phyloP scores from a whole-genome alignment of 2,113 vertebrate genomes.

The Himantopus leucocephalus region DNA sequence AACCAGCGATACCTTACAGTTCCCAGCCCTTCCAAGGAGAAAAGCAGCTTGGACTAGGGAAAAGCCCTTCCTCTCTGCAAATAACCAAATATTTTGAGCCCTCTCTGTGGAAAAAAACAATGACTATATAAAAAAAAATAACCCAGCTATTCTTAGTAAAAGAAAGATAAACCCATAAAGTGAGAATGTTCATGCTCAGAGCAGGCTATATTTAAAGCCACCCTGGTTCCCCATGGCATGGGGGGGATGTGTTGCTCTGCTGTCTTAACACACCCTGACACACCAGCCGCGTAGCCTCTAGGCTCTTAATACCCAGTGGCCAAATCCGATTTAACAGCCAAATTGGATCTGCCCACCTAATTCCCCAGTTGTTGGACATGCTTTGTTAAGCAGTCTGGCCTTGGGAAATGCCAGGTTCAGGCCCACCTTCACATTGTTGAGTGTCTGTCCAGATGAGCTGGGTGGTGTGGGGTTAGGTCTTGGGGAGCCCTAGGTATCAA shows the following conservation, averaged over 20 bases:
- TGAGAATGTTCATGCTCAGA: not conserved
- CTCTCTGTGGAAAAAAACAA: not conserved
- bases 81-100: not conserved
- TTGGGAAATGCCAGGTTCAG: not conserved
- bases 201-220: not conserved
- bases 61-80: not conserved
- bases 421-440: not conserved
- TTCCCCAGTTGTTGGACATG: not conserved
- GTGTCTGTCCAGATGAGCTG: not conserved
- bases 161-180: not conserved
- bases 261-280: not conserved
- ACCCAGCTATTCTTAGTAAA: not conserved
- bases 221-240: not conserved
- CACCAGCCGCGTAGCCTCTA: not conserved
- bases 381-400: not conserved
- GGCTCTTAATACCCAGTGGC: slow-evolving; percentile 16
- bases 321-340: slow-evolving; percentile 51
- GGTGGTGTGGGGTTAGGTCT: not conserved
- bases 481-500: rapidly evolving
- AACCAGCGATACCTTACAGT: not conserved
- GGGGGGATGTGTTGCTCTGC: rapidly evolving
- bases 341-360: slow-evolving; percentile 50
- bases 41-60: not conserved
- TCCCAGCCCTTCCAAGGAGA: not conserved
- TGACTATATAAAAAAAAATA: not conserved